A percentile compares a stretch with the other conserved stretches of the same genome.
phyloP scores from a whole-genome alignment of 2,888 invertebrate genomes.

The Melanophora roralis region DNA sequence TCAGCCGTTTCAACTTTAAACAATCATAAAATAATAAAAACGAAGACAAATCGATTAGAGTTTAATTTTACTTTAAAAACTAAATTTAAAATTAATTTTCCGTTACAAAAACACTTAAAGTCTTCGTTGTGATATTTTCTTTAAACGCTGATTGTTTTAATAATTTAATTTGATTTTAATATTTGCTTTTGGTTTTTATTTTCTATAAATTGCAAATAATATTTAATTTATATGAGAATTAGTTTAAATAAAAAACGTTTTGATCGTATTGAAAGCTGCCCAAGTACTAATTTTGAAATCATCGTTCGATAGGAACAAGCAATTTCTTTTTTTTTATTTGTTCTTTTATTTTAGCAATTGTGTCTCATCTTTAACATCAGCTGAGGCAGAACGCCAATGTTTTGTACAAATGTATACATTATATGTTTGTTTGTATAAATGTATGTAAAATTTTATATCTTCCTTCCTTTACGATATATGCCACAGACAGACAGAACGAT shows the following conservation, averaged over 20 bases:
- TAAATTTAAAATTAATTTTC: constrained; percentile 55
- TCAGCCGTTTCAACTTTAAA: constrained; percentile 30
- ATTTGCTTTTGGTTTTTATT: no score
- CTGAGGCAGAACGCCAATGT: constrained; percentile 43
- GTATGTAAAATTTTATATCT: constrained; percentile 51
- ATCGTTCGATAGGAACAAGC: constrained; percentile 64
- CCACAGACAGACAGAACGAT: not conserved
- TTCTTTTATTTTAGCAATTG: constrained; percentile 60
- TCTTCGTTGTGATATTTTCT: constrained; percentile 13
- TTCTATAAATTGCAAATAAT: constrained; percentile 32
- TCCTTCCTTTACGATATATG: constrained; percentile 44
- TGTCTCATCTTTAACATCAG: constrained; percentile 62
- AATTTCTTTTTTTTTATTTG: constrained; percentile 51
- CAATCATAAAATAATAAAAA: constrained; percentile 27
- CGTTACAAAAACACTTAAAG: constrained; percentile 54
- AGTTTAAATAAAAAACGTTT: constrained; percentile 68
- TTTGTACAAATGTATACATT: constrained; percentile 43
- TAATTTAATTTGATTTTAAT: not conserved
- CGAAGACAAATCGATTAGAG: not conserved
- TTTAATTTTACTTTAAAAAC: constrained; percentile 58
- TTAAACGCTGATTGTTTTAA: not conserved
- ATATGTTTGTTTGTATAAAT: no score
- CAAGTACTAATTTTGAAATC: constrained; percentile 77
- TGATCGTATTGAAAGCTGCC: constrained; percentile 77
- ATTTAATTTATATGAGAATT: constrained; percentile 43